phyloP scores from a whole-genome alignment of 2,888 invertebrate species.

The Chrysodeixis includens region DNA sequence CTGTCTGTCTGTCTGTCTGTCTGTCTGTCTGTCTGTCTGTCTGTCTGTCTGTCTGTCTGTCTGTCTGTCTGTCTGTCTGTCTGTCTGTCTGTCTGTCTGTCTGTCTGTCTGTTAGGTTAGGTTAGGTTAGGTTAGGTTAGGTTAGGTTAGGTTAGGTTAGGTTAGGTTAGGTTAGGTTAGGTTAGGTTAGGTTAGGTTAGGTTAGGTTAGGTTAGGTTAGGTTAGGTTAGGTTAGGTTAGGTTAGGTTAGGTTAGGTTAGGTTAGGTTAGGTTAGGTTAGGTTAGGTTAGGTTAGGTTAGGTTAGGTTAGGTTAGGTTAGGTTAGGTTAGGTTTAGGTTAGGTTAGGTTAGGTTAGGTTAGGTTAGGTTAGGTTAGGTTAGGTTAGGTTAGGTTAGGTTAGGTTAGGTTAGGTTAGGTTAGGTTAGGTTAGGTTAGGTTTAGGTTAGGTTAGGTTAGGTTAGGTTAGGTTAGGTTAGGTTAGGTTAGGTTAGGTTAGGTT shows the following conservation, averaged over 20 bases:
- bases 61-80: too few relatives aligned
- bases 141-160: constrained; percentile 50
- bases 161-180: constrained; percentile 45
- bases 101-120: constrained; percentile 39
- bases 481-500: constrained; percentile 41
- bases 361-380: constrained; percentile 50
- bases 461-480: constrained; percentile 38
- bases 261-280: constrained; percentile 48
- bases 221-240: constrained; percentile 47
- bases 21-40: too few relatives aligned
- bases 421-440: constrained; percentile 47
- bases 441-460: constrained; percentile 41
- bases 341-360: constrained; percentile 43
- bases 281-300: constrained; percentile 43
- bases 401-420: constrained; percentile 48
- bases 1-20: too few relatives aligned
- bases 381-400: constrained; percentile 51
- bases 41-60: too few relatives aligned
- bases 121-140: constrained; percentile 53
- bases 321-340: constrained; percentile 48
- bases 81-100: constrained; percentile 39
- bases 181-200: constrained; percentile 43
- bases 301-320: constrained; percentile 45
- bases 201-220: constrained; percentile 29
- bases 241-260: constrained; percentile 48